Conservation (phyloP, 2,888 invertebrate species). For the Caenorhabditis sp. region DNA sequence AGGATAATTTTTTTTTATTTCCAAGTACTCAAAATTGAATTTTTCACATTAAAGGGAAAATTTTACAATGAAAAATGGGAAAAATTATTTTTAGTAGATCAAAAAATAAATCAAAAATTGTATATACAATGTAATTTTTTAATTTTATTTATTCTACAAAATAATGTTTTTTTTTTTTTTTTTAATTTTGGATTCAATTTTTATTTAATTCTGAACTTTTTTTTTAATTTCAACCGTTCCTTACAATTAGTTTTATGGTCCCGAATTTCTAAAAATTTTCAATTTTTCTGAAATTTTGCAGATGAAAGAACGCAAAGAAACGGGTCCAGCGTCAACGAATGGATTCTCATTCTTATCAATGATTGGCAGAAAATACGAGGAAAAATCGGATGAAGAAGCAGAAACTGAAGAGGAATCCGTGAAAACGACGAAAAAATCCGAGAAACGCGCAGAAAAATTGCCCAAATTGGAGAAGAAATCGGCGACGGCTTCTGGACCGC, state of each 20-base stretch:
- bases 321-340: neutral
- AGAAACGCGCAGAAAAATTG: neutral
- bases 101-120: no score
- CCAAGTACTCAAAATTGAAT: no score
- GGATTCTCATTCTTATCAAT: slow-evolving; percentile 66
- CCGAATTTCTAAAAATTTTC: no score
- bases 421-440: neutral
- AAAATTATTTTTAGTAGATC: no score
- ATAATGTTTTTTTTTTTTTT: no score
- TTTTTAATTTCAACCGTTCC: no score
- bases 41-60: neutral
- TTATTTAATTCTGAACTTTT: no score
- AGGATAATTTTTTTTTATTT: no score
- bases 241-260: no score
- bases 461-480: slow-evolving; percentile 2
- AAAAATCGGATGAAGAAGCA: neutral
- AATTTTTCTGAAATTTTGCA: slow-evolving; percentile 8
- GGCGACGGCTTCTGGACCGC: neutral
- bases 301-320: slow-evolving; percentile 52
- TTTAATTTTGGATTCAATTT: no score
- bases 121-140: no score
- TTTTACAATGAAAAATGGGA: neutral
- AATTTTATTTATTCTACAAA: no score
- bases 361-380: slow-evolving; percentile 62
- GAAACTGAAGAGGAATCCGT: slow-evolving; percentile 10